Percentiles rank a stretch among this genome's conserved stretches.
These are phyloP conservation scores for Fukomys damarensis DNA, from an alignment of 2,113 vertebrate genomes.

Conservation along the genomic window DNA sequence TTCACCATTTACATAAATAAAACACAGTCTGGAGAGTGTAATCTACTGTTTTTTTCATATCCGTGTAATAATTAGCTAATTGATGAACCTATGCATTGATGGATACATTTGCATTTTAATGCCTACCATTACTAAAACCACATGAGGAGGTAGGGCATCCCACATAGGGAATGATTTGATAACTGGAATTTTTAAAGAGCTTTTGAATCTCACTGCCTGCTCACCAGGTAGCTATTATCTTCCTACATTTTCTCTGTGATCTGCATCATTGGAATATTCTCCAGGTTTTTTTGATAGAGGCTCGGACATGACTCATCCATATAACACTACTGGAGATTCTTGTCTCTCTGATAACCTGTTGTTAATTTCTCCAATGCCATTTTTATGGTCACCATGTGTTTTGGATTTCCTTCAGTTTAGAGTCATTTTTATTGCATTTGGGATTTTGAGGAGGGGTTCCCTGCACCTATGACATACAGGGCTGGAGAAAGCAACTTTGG, in stretches of 20 bases:
- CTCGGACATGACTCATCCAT: constrained; percentile 46
- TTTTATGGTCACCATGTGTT: constrained; percentile 77
- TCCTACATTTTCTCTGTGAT: constrained; percentile 29
- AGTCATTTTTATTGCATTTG: constrained; percentile 72
- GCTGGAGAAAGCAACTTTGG: constrained; percentile 1
- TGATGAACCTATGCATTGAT: neutral
- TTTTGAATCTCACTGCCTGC: constrained; percentile 23
- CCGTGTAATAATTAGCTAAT: constrained; percentile 32
- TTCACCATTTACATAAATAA: constrained; percentile 42
- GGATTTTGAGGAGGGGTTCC: constrained; percentile 9
- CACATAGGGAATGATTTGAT: constrained; percentile 10
- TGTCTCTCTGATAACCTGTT: constrained; percentile 74
- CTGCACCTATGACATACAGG: neutral
- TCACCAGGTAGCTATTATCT: constrained; percentile 58
- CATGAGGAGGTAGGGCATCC: neutral
- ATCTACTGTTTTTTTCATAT: constrained; percentile 23
- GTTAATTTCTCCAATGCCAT: constrained; percentile 76
- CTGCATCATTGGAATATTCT: constrained; percentile 28
- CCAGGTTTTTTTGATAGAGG: constrained; percentile 52
- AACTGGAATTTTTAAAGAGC: constrained; percentile 28
- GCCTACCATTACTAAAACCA: neutral
- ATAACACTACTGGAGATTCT: constrained; percentile 56
- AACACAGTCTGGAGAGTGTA: neutral
- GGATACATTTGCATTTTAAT: neutral
- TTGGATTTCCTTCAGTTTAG: constrained; percentile 77